Percentiles rank a stretch among this genome's conserved stretches.
Evolutionary conservation across 2,113 vertebrate species (phyloP).

Genomic region (Dasyprocta punctata): DNA sequence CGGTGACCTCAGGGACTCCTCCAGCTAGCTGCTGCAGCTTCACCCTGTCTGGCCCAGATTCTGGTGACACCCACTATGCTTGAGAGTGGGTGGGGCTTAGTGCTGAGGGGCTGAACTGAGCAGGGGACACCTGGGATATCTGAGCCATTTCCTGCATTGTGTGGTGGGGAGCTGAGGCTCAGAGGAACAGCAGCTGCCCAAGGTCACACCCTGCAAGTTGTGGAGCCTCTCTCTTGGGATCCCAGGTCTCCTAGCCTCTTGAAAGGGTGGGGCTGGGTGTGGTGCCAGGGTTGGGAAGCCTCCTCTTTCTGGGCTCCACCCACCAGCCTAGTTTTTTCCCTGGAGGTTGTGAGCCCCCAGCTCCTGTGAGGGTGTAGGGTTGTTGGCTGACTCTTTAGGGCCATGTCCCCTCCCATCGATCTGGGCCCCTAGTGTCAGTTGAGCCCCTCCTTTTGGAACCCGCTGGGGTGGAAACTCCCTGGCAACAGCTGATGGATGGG

Average conservation of each 20-base stretch:
- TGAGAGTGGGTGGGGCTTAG: neutral
- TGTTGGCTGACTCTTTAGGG: neutral
- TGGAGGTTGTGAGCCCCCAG: neutral
- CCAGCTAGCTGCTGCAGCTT: neutral
- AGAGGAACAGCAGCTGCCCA: conserved; percentile 13
- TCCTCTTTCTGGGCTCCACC: conserved; percentile 36
- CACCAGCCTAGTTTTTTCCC: conserved; percentile 43
- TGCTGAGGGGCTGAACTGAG: conserved; percentile 22
- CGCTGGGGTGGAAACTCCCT: conserved; percentile 72
- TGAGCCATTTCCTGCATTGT: conserved; percentile 60
- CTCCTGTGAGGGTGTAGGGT: neutral
- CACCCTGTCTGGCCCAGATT: conserved; percentile 15
- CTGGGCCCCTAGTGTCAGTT: conserved; percentile 34
- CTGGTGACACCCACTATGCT: conserved; percentile 12
- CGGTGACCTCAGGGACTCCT: neutral
- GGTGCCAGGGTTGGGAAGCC: neutral
- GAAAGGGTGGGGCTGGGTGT: conserved; percentile 54
- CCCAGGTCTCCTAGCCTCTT: conserved; percentile 58
- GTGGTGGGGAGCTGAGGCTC: conserved; percentile 15
- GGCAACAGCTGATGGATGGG: conserved; percentile 73
- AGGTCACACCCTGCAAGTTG: conserved; percentile 35
- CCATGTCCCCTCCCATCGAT: conserved; percentile 40
- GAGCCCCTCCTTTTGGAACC: conserved; percentile 65
- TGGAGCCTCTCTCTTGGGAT: conserved; percentile 21
- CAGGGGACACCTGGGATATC: conserved; percentile 39